Evolutionary conservation across 2,888 invertebrate species (phyloP), one percentile per base, ranked within the genome.

Genomic region (Parnassius apollo): DNA sequence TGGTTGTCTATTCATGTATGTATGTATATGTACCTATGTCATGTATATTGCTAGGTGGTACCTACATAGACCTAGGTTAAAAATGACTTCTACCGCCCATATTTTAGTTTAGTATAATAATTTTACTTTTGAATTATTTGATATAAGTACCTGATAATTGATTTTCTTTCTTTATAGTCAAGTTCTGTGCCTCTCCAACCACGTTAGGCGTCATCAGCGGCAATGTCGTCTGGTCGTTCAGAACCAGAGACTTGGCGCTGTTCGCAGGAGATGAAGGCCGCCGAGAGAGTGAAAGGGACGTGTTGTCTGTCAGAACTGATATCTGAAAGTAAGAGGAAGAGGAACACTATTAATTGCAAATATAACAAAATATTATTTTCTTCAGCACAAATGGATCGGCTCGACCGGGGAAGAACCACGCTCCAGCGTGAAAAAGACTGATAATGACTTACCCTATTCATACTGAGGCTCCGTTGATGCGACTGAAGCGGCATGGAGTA

Each of bases 151-250:
- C 90, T 66, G 88, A 83, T 42, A 88, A 65, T 59, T 92, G 88
- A 1, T 87, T 90, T 69, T 91, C 91, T 67, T 90, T 91, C 75
- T 91, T 93, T 74, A 88, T 93, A 54, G 82, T 93, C 81, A 87
- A 85, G 86, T 86, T 93, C 82, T 91, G 91, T 0, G 88, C 85
- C 68, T 91, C 91, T 0, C 83, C 82, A 1, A 80, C 67, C 0
- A 77, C 71, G 0, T 78, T 72, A 13, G 85, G 83, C 11, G 77
- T 71, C 77, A 83, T 72, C 9, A 77, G 67, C 2, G 83, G 81
- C 53, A 76, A 68, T 0, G 75, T 69, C 58, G 70, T 71, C 61
- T 84, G 87, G 66, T 88, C 87, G 50, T 65, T 68, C 2, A 83
- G 72, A 1, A 78, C 77, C 2, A 85, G 71, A 0, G 87, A 85